Conservation (phyloP, 2,888 invertebrate genomes). For the Leucoptera coffeella region DNA sequence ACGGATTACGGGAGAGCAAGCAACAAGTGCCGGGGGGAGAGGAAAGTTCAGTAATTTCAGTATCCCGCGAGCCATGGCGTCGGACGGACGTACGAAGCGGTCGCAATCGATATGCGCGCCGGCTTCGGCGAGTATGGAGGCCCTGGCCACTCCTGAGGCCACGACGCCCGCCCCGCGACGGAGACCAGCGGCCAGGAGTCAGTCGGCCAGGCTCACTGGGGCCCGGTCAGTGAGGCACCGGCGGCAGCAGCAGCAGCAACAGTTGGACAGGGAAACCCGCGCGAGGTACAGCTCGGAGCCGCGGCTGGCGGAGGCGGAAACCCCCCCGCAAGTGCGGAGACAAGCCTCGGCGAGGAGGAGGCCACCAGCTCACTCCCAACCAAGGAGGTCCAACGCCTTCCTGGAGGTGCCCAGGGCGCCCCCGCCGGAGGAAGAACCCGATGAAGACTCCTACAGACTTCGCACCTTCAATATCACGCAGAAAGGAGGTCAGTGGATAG, state of each 20-base stretch:
- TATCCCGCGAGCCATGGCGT: slow-evolving; percentile 54
- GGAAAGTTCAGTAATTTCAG: slow-evolving; percentile 14
- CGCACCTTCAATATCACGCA: slow-evolving; percentile 89
- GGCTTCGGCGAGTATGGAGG: slow-evolving; percentile 63
- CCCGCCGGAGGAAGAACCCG: slow-evolving; percentile 55
- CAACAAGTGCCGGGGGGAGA: slow-evolving; percentile 31
- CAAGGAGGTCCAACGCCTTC: slow-evolving; percentile 65
- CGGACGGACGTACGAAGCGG: slow-evolving; percentile 61
- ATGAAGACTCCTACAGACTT: slow-evolving; percentile 84
- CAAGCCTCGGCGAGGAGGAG: slow-evolving; percentile 56
- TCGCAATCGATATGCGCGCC: slow-evolving; percentile 72
- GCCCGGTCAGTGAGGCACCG: slow-evolving; percentile 51
- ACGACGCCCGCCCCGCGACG: slow-evolving; percentile 55
- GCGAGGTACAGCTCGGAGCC: slow-evolving; percentile 63
- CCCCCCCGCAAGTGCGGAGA: slow-evolving; percentile 59
- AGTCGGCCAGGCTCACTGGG: slow-evolving; percentile 66
- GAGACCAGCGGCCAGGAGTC: slow-evolving; percentile 67
- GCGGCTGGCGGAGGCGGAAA: slow-evolving; percentile 58
- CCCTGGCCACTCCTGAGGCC: slow-evolving; percentile 47
- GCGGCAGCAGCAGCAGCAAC: slow-evolving; percentile 37
- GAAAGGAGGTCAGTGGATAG: slow-evolving; percentile 81
- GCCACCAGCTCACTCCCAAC: slow-evolving; percentile 40
- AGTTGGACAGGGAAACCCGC: slow-evolving; percentile 44
- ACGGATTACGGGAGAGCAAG: too few relatives aligned
- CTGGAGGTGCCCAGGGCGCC: slow-evolving; percentile 57